Base-by-base conservation (phyloP, 2,888 invertebrate species). In the Glomeris marginata region DNA sequence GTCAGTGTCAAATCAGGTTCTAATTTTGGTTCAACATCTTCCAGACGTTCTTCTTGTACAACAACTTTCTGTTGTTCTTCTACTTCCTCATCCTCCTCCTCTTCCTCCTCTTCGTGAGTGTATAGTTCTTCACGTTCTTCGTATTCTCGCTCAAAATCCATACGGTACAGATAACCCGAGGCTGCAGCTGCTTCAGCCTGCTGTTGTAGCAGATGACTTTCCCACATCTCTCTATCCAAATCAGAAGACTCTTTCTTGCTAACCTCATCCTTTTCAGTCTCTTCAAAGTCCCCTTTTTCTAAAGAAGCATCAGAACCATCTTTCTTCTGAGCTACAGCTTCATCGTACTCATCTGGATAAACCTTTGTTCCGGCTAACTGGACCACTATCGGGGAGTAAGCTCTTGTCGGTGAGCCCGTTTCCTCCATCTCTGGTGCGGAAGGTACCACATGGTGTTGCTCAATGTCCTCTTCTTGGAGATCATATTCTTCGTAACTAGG, bases 61-160 rank as follows among this genome's bases (percentile, higher is more conserved):
- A 62, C 86, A 82, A 62, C 86, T 86, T 28, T 28, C 8, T 28
- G 28, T 8, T 8, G 3, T 3, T 28, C 28, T 46, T 85, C 84
- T 62, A 81, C 76, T 35, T 65, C 64, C 69, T 91, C 91, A 67
- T 91, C 90, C 66, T 69, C 63, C 45, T 69, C 68, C 54, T 64
- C 66, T 37, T 59, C 59, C 41, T 53, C 54, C 40, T 57, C 58
- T 3, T 86, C 81, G 36, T 66, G 67, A 16, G 67, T 61, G 54
- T 69, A 70, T 13, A 67, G 66, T 44, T 66, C 65, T 15, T 85
- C 81, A 52, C 85, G 73, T 20, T 48, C 48, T 16, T 18, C 42
- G 16, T 52, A 52, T 15, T 45, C 47, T 22, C 54, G 56, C 21
- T 57, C 52, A 49, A 68, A 34, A 60, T 65, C 61, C 47, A 54